Percentiles rank a stretch among this genome's conserved stretches.
phyloP scores from a whole-genome alignment of 2,888 invertebrate species.

The Sclerodermus sp. region DNA sequence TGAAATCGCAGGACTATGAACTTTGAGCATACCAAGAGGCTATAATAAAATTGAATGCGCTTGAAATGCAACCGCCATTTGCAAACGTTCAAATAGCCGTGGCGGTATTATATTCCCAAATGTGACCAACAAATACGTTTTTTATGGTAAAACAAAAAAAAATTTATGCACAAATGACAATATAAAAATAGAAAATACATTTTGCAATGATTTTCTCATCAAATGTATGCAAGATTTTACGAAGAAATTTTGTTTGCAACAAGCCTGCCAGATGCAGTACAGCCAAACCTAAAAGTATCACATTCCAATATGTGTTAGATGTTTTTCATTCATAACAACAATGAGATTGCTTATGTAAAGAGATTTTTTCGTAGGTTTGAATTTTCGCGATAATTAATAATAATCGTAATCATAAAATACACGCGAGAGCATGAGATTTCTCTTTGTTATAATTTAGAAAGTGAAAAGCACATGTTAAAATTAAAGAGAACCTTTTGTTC shows the following conservation, averaged over 20 bases:
- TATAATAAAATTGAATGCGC: conserved; percentile 14
- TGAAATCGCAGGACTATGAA: too few relatives aligned
- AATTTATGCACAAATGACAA: conserved; percentile 8
- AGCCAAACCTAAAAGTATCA: conserved; percentile 24
- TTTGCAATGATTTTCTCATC: conserved; percentile 10
- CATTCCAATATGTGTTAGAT: neutral
- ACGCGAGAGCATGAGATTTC: too few relatives aligned
- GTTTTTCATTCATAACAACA: conserved; percentile 36
- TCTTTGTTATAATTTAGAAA: too few relatives aligned
- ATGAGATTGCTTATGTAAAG: conserved; percentile 45
- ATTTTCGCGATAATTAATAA: too few relatives aligned
- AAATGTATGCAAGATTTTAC: conserved; percentile 28
- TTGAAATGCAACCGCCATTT: conserved; percentile 31
- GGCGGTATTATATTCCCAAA: conserved; percentile 34
- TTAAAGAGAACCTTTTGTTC: too few relatives aligned
- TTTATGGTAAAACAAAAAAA: conserved; percentile 22
- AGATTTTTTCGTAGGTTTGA: conserved; percentile 34
- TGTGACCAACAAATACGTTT: conserved; percentile 26
- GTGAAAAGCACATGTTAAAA: too few relatives aligned
- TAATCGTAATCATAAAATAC: too few relatives aligned
- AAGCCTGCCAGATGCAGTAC: conserved; percentile 34
- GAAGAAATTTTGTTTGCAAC: conserved; percentile 27
- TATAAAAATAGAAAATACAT: conserved; percentile 22
- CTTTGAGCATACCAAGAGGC: too few relatives aligned
- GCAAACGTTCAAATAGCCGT: conserved; percentile 40